These are phyloP conservation scores for Apodemia zela DNA, from an alignment of 2,888 invertebrate species.

Conservation along the genomic window DNA sequence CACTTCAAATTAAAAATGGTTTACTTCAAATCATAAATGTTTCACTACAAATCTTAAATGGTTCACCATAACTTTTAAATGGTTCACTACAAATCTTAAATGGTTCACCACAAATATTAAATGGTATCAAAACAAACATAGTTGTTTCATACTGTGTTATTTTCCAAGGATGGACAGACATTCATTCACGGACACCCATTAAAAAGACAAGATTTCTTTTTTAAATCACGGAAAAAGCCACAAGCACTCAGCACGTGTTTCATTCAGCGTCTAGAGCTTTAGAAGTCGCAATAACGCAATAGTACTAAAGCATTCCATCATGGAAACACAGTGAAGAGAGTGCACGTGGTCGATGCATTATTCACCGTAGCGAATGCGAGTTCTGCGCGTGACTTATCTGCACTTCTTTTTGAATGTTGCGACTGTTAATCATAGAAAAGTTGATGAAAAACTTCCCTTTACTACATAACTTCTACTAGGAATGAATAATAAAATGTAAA, in stretches of 20 bases:
- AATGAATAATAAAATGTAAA: not conserved
- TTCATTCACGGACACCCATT: constrained; percentile 3
- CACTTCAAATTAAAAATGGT: too few relatives aligned
- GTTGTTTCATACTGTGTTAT: too few relatives aligned
- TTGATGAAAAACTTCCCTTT: not conserved
- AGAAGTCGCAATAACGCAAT: constrained; percentile 45
- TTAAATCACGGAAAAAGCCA: constrained; percentile 20
- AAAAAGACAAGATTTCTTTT: constrained; percentile 5
- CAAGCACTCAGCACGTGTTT: constrained; percentile 26
- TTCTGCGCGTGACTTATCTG: constrained; percentile 66
- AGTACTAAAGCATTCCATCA: constrained; percentile 59
- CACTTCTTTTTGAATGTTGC: not conserved
- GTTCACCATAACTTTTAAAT: too few relatives aligned
- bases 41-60: too few relatives aligned
- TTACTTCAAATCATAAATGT: too few relatives aligned
- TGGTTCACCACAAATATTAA: too few relatives aligned
- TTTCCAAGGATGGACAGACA: not conserved
- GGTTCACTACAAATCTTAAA: too few relatives aligned
- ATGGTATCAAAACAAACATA: too few relatives aligned
- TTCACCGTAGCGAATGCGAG: constrained; percentile 71
- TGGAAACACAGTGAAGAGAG: constrained; percentile 32
- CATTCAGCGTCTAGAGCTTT: constrained; percentile 30
- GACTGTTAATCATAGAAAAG: not conserved
- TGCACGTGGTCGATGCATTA: constrained; percentile 67
- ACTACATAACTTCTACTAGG: not conserved